Evolutionary conservation across 2,797 vertebrate genomes (phyloP).

Genomic region (Coracias cyanogaster): DNA sequence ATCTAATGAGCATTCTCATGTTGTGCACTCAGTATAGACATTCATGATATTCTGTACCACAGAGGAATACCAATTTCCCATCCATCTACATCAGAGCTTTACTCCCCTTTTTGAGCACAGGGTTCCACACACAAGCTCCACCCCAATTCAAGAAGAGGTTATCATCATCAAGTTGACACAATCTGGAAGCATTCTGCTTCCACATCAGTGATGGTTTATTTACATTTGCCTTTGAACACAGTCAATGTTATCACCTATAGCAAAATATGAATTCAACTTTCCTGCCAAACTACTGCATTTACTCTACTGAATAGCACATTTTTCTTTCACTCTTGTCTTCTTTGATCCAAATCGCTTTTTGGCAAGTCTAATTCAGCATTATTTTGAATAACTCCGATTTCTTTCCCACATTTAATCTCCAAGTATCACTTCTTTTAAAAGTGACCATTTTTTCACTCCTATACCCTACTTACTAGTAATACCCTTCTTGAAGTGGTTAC

Average conservation of each 20-base stretch:
- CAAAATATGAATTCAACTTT: background rate
- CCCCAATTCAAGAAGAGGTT: background rate
- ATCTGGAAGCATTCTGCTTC: background rate
- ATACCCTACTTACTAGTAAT: background rate
- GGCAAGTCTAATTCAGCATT: background rate
- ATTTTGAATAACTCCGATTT: background rate
- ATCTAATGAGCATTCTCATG: background rate
- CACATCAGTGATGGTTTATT: background rate
- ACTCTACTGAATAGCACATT: background rate
- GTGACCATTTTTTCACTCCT: background rate
- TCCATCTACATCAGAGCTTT: background rate
- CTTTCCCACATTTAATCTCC: background rate
- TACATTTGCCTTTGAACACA: background rate
- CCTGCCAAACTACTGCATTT: background rate
- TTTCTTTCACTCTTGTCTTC: background rate
- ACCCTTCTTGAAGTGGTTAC: background rate
- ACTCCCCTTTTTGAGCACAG: background rate
- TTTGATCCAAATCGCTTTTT: slow-evolving; percentile 15
- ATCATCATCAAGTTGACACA: background rate
- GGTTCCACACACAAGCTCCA: background rate
- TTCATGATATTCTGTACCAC: background rate
- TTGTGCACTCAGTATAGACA: background rate
- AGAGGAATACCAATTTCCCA: background rate
- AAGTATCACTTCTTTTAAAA: background rate
- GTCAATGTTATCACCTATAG: background rate